These are phyloP conservation scores for Sarcophaga caerulescens DNA, from an alignment of 2,888 invertebrate species.

Conservation along the genomic window DNA sequence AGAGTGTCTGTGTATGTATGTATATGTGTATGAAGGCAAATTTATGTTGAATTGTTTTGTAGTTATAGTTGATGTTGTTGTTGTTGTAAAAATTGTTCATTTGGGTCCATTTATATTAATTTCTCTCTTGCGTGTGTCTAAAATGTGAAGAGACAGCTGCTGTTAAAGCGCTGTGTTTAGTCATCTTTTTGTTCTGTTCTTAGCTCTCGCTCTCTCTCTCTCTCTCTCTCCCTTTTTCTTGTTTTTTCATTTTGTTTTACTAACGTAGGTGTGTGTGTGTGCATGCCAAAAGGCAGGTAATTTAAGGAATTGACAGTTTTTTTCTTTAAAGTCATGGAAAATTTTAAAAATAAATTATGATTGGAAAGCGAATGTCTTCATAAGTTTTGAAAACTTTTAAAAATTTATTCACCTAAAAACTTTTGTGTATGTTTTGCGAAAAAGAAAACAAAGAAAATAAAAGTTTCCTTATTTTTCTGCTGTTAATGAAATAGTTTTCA, in stretches of 20 bases:
- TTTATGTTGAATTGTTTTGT: constrained; percentile 7
- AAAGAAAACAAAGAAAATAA: no score
- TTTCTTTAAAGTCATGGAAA: background rate
- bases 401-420: no score
- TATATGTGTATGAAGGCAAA: background rate
- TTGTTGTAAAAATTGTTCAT: constrained; percentile 57
- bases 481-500: no score
- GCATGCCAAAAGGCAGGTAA: constrained; percentile 11
- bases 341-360: no score
- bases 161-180: constrained; percentile 40
- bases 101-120: constrained; percentile 66
- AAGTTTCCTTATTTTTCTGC: no score
- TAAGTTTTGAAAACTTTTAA: no score
- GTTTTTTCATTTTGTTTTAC: no score
- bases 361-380: no score
- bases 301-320: background rate
- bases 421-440: no score
- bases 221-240: background rate
- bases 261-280: background rate
- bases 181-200: constrained; percentile 16
- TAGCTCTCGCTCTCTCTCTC: background rate
- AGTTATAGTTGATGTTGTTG: background rate
- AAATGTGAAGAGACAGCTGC: constrained; percentile 49
- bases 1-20: constrained; percentile 8
- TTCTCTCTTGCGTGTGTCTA: constrained; percentile 61